Evolutionary conservation across 1,140 invertebrate genomes (phyloP).

Genomic region (Temnothorax nylanderi): DNA sequence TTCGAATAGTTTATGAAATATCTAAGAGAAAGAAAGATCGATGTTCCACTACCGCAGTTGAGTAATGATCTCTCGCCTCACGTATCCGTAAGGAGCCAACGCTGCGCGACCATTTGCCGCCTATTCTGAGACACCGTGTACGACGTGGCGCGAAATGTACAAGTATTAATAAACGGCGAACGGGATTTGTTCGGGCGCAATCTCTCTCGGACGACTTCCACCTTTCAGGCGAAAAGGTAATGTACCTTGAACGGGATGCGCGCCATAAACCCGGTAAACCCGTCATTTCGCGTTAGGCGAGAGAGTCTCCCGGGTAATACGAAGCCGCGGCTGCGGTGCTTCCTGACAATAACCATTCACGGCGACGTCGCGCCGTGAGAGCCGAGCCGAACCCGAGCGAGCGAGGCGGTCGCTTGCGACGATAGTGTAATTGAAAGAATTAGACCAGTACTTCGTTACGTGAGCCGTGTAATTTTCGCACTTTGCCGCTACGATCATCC

Average conservation of each 20-base stretch:
- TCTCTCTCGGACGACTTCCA: constrained; percentile 52
- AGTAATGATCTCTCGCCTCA: neutral
- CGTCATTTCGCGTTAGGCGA: constrained; percentile 48
- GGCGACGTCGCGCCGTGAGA: constrained; percentile 29
- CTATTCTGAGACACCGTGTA: constrained; percentile 15
- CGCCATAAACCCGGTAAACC: constrained; percentile 50
- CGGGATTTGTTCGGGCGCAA: constrained; percentile 41
- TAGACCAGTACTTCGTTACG: constrained; percentile 56
- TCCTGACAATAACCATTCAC: constrained; percentile 51
- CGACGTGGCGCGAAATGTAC: constrained; percentile 22
- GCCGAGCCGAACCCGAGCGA: neutral
- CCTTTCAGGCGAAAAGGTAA: constrained; percentile 41
- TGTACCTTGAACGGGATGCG: constrained; percentile 30
- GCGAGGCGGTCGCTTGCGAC: neutral
- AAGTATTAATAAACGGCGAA: constrained; percentile 49
- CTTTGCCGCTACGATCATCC: constrained; percentile 9
- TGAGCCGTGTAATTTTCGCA: constrained; percentile 55
- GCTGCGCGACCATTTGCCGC: neutral
- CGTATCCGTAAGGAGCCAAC: neutral
- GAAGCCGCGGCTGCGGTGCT: constrained; percentile 1
- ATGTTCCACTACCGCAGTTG: neutral
- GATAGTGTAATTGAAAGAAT: constrained; percentile 64
- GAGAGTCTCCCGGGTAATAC: constrained; percentile 21
- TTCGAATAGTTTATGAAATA: neutral
- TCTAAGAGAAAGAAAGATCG: neutral